A percentile compares a stretch with the other conserved stretches of the same genome.
These are phyloP conservation scores for Sylvia borin DNA, from an alignment of 2,797 vertebrate genomes.

Conservation along the genomic window DNA sequence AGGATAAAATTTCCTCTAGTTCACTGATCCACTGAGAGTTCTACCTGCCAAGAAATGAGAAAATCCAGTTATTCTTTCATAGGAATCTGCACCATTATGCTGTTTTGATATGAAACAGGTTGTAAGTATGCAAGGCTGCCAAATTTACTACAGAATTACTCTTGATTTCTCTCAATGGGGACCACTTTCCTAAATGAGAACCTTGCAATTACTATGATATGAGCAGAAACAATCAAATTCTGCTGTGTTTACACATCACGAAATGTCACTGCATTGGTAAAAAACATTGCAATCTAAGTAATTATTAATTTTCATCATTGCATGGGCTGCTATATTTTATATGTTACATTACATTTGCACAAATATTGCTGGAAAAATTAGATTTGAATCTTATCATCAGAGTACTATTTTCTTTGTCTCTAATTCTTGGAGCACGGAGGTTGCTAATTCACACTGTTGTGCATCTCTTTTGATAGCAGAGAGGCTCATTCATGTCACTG, in stretches of 20 bases:
- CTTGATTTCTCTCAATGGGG: conserved; percentile 33
- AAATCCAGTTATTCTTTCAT: conserved; percentile 30
- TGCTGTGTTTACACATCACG: neutral
- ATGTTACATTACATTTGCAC: neutral
- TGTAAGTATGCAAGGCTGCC: neutral
- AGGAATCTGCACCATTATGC: neutral
- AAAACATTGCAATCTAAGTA: neutral
- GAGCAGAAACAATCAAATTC: neutral
- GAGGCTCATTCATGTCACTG: conserved; percentile 5
- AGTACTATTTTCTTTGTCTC: neutral
- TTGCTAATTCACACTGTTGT: neutral
- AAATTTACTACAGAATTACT: neutral
- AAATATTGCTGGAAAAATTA: neutral
- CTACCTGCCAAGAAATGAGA: conserved; percentile 39
- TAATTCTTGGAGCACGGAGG: neutral
- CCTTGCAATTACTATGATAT: neutral
- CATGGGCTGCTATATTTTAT: neutral
- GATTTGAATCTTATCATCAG: neutral
- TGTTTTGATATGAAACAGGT: conserved; percentile 47
- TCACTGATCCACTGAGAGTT: conserved; percentile 12
- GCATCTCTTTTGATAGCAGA: neutral
- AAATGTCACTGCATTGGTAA: neutral
- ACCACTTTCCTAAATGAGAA: neutral
- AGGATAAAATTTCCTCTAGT: conserved; percentile 29
- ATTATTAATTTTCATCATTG: neutral